These are phyloP conservation scores for Margarornis squamiger DNA, from an alignment of 2,797 vertebrate species.

Conservation along the genomic window DNA sequence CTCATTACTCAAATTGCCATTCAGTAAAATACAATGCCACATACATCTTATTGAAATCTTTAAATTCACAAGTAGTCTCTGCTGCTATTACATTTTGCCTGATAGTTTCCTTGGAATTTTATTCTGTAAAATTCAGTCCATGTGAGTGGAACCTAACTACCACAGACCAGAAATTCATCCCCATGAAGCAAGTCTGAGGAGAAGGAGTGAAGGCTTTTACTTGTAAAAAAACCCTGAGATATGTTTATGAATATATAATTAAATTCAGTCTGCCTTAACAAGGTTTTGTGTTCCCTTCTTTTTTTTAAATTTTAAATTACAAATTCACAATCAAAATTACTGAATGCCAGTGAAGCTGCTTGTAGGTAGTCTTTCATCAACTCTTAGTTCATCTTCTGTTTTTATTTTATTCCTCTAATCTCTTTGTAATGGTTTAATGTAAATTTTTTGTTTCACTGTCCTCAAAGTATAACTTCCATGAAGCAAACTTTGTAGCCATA, in stretches of 20 bases:
- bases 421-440: neutral
- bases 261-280: neutral
- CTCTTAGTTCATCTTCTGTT: neutral
- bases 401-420: neutral
- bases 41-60: neutral
- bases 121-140: neutral
- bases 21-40: neutral
- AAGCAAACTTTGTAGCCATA: neutral
- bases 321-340: neutral
- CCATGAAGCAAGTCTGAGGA: neutral
- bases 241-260: neutral
- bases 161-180: neutral
- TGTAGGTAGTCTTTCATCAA: neutral
- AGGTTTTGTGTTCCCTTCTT: neutral
- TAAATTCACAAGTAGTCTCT: neutral
- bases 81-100: neutral
- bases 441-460: neutral
- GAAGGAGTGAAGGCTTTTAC: neutral
- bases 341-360: neutral
- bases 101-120: neutral
- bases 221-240: rapidly evolving
- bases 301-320: neutral
- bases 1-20: neutral
- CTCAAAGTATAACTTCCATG: neutral
- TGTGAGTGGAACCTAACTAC: neutral